Base-by-base conservation (phyloP, 2,113 vertebrate genomes). In the Myotis davidii region DNA sequence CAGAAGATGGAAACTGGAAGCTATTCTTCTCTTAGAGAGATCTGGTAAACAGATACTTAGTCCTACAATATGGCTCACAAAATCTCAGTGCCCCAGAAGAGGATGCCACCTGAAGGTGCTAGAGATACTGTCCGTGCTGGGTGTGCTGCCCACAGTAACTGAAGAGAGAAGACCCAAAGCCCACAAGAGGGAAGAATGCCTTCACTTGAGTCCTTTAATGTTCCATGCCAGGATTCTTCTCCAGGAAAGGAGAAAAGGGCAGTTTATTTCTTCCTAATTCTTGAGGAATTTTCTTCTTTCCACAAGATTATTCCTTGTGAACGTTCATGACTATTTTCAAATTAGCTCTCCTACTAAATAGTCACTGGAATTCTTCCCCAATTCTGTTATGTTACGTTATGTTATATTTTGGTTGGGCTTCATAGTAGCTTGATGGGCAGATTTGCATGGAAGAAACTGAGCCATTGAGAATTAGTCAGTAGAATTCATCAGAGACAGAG, bases 241-340 rank as follows among this genome's bases (percentile, higher is more conserved):
- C 65, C 27, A 34, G 37, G 67, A 34, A 45, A 72, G 85, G 10
- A 45, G 76, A 32, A 85, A 86, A 88, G 7, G 25, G 56, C 6
- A 52, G 18, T 29, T 87, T 93, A 81, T 94, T 94, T 94, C n/a
- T 83, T 82, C 29, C 37, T 91, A 78, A 84, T 85, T n/a, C 29
- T 74, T 65, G 9, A 94, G 37, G 13, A 3, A 72, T 61, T 91
- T 86, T 27, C 18, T 25, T 84, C 76, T 77, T 12, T 29, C 9
- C 37, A 89, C 10, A 91, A 78, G 21, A 73, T 48, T 16, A 91
- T 70, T 88, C 20, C 64, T 94, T 54, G 5, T 69, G 8, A 89
- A 29, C 6, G 13, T 85, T 85, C 70, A 84, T 88, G 39, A 79
- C 84, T 92, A 82, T 88, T 96, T 95, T 90, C 95, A 64, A 94